Evolutionary conservation across 1,140 invertebrate species (phyloP), one percentile per base, ranked within the genome.

Genomic region (Palaemon carinicauda): DNA sequence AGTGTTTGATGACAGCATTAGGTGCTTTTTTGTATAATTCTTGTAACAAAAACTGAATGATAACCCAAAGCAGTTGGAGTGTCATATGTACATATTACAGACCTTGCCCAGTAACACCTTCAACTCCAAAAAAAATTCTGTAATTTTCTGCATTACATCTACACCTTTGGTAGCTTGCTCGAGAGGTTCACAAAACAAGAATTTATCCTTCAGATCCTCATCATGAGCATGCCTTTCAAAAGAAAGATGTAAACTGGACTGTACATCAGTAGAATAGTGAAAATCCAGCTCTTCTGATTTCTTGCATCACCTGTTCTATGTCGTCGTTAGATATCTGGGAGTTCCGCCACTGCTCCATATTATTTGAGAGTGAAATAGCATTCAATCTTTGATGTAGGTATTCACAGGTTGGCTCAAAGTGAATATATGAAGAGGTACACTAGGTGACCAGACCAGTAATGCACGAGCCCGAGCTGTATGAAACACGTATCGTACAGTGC

Each of bases 81-180:
- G 82, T 90, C 90, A 90, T 92, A 91, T 89, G 90, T 92, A 86
- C 90, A 92, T 89, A 91, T 90, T 50, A 89, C 87, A 90, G 60
- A 90, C 73, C 75, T 89, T 91, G 78, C 89, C 86, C 88, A 89
- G 90, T 73, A 87, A 75, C 52, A 87, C 41, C 54, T 90, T 90
- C 71, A 85, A 81, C 74, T 87, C 90, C 80, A 85, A 91, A 90
- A 89, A 82, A 89, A 82, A 89, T 82, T 71, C 60, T 31, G 60
- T 19, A 50, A 71, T 12, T 69, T 71, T 31, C 56, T 73, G 19
- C 21, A 0, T 82, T 41, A 71, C 60, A 82, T 82, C 29, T 41
- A 21, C 19, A 69, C 52, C 52, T n/a, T 60, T 71, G 41, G 5
- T 60, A 21, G 52, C 71, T 79, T 0, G 77, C 77, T 51, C 50